phyloP scores from a whole-genome alignment of 2,888 invertebrate genomes.

The Oscheius sp. region DNA sequence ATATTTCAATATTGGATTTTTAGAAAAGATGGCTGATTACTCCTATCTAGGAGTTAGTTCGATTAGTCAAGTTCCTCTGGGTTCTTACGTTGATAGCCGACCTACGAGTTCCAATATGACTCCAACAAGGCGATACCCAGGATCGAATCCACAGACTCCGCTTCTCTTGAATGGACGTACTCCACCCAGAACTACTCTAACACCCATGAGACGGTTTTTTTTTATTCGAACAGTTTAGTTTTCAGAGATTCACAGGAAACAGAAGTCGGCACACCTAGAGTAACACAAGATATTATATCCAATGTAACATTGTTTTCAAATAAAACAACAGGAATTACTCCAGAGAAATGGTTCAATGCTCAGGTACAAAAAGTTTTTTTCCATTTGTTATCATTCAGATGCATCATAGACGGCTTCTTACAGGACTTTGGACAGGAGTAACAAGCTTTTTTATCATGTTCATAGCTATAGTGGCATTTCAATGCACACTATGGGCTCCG shows the following conservation, averaged over 20 bases:
- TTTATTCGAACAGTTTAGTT: background rate
- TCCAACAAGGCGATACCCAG: background rate
- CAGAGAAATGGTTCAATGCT: background rate
- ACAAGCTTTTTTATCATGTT: background rate
- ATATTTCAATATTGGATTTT: background rate
- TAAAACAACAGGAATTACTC: background rate
- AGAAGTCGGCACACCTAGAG: background rate
- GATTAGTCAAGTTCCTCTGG: background rate
- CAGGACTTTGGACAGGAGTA: slow-evolving; percentile 9
- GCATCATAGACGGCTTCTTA: background rate
- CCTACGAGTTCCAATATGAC: background rate
- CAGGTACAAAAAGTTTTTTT: background rate
- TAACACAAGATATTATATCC: background rate
- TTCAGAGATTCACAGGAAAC: slow-evolving; percentile 18
- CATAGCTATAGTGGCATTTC: background rate
- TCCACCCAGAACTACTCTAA: background rate
- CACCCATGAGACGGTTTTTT: background rate
- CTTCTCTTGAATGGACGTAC: background rate
- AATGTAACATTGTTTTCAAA: background rate
- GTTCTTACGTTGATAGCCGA: background rate
- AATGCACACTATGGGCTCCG: slow-evolving; percentile 37
- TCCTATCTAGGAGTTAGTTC: slow-evolving; percentile 10
- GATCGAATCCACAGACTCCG: background rate
- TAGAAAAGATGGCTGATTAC: background rate
- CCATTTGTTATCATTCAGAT: background rate